phyloP scores from a whole-genome alignment of 1,140 invertebrate genomes.

The Elysia chlorotica region DNA sequence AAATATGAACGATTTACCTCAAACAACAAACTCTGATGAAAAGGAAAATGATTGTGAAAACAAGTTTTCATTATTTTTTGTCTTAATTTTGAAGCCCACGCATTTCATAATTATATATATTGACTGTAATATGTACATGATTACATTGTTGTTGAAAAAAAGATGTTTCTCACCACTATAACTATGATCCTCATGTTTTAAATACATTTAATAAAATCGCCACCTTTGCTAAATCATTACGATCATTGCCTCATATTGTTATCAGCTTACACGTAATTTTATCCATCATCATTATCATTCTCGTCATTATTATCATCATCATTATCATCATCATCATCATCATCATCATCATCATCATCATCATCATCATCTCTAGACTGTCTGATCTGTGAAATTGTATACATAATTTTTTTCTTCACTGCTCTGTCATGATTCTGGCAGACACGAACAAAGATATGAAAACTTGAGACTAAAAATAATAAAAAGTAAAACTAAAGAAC shows the following conservation, averaged over 20 bases:
- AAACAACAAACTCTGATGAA: too few species aligned
- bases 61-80: too few species aligned
- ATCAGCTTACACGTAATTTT: not conserved
- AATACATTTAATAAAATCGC: not conserved
- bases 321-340: constrained; percentile 32
- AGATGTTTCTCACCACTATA: not conserved
- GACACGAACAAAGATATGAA: too few species aligned
- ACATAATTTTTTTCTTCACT: not conserved
- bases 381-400: not conserved
- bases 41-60: too few species aligned
- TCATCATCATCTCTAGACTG: constrained; percentile 20
- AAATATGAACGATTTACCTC: too few species aligned
- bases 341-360: constrained; percentile 35
- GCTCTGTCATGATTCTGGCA: too few species aligned
- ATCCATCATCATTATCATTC: not conserved
- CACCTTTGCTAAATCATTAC: too few species aligned
- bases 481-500: too few species aligned
- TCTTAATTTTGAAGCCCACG: too few species aligned
- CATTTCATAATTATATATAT: too few species aligned
- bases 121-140: not conserved
- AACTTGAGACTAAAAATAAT: too few species aligned
- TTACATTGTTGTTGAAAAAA: not conserved
- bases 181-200: not conserved
- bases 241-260: too few species aligned
- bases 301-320: constrained; percentile 29